These are phyloP conservation scores for Therioaphis trifolii DNA, from an alignment of 2,888 invertebrate species.

Conservation along the genomic window DNA sequence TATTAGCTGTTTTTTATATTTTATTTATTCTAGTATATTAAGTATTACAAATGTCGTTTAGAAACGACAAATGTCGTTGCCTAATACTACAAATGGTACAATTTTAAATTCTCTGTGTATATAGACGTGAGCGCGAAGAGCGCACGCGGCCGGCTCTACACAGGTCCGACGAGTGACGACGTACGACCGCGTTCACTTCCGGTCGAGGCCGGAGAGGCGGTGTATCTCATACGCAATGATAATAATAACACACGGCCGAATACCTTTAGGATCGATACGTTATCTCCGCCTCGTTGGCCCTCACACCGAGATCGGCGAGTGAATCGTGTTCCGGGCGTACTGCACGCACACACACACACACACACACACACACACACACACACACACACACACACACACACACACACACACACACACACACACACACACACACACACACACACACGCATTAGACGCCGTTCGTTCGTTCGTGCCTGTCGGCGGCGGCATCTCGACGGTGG, in stretches of 20 bases:
- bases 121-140: too few species aligned
- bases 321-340: constrained; percentile 26
- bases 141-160: too few species aligned
- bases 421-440: too few species aligned
- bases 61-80: too few species aligned
- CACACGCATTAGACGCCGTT: not conserved
- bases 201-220: not conserved
- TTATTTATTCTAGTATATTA: too few species aligned
- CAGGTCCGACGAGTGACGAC: not conserved
- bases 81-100: too few species aligned
- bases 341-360: not conserved
- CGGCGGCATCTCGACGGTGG: constrained; percentile 16
- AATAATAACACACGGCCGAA: not conserved
- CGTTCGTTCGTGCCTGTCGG: constrained; percentile 38
- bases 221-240: too few species aligned
- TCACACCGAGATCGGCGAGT: not conserved
- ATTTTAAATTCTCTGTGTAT: too few species aligned
- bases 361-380: not conserved
- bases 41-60: too few species aligned
- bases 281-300: not conserved
- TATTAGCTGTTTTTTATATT: too few species aligned
- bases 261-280: constrained; percentile 21
- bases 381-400: too few species aligned
- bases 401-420: not conserved
- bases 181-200: not conserved